Base-by-base conservation (phyloP, 2,113 vertebrate genomes). In the Nansenia antarctica region DNA sequence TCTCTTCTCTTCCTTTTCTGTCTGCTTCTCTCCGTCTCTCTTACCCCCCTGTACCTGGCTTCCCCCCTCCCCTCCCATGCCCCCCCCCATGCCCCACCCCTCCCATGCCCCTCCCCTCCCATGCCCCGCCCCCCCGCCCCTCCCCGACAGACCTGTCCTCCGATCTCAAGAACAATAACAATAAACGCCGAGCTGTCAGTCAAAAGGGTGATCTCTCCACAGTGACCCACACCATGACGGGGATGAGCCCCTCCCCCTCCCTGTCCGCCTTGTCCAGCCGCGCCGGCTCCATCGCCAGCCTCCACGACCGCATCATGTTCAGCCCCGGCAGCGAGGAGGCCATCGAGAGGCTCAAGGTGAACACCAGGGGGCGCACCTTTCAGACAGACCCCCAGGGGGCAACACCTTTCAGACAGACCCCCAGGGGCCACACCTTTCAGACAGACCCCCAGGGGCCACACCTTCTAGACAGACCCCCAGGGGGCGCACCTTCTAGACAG, bases 161-260 rank as follows among this genome's bases (percentile, higher is more conserved):
- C 82, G 91, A 95, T 94, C 83, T 90, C 92, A 92, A 92, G 93
- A 94, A 93, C 93, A 93, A 92, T 94, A 93, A 94, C 83, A 85
- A 82, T 90, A 91, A 85, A 88, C 79, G 72, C 87, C 81, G 83
- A 84, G 85, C 88, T 88, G 82, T 93, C 93, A 95, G 90, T 93
- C 91, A 93, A 90, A 93, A 86, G 83, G 92, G 88, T 95, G 95
- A 95, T 95, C 92, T 98, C 92, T 98, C 94, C 95, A 94, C 96
- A 99, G 97, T 98, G 95, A 97, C 96, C 91, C 96, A 97, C 49
- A 94, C 95, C 82, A 95, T 98, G 72, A 96, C 95, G 3, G 96
- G 95, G 83, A 95, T 98, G 94, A 99, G 96, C 78, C 97, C 98
- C 63, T 98, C 97, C 26, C 96, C 96, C 57, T 96, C 97, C 55